Evolutionary conservation across 2,113 vertebrate genomes (phyloP), one percentile per base, ranked within the genome.

Genomic region (Semicossyphus pulcher): DNA sequence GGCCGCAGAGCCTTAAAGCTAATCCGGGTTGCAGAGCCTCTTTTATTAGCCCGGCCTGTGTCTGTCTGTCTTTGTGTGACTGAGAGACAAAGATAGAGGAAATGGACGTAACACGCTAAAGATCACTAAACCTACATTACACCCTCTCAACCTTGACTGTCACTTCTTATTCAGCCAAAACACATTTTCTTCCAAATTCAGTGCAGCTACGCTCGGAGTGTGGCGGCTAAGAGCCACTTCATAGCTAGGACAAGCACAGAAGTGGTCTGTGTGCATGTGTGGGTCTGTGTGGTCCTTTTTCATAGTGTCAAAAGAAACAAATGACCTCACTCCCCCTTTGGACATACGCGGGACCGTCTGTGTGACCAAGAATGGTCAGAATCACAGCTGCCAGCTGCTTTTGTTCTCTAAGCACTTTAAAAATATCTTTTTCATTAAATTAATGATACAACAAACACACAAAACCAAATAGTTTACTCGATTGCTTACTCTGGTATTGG

Each of bases 41-140:
- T 90, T 89, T 91, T 88, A 90, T 93, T 89, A 89, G 76, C 84
- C 47, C 45, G 53, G 79, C 76, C 36, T 68, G 65, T 78, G 83
- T 88, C 72, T 81, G 77, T 76, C 69, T 81, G 67, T 78, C 61
- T 69, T 45, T 81, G 69, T 61, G 37, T 54, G 36, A 61, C 26
- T 57, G 59, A n/a, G n/a, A 57, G 61, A 77, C 21, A 59, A 48
- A 78, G 61, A 88, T 28, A 77, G 65, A 65, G 41, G 39, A 21
- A 62, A 47, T 14, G n/a, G 21, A 36, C 6, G 53, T 56, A 28
- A 64, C 14, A 9, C 20, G 44, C 61, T 23, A 56, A 37, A 67
- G 34, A 37, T 10, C 10, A 51, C n/a, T 67, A 16, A 82, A 49
- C 31, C 49, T 32, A 60, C 37, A 16, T 78, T 39, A 20, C 29